Evolutionary conservation across 2,797 vertebrate genomes (phyloP).

Genomic region (Lacerta bilineata): DNA sequence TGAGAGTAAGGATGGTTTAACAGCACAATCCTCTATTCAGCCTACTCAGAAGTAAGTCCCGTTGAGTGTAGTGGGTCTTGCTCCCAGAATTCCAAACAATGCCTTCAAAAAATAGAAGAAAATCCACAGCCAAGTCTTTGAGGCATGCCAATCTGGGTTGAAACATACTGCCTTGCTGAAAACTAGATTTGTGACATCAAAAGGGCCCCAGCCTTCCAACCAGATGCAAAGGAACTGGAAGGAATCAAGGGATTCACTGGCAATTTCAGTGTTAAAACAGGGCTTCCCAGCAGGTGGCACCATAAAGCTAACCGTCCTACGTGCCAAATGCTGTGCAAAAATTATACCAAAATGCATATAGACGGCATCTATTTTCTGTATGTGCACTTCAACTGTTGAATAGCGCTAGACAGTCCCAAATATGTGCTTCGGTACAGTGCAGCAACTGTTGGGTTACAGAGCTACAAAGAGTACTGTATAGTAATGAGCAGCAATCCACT

Average conservation of each 20-base stretch:
- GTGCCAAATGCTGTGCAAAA: neutral
- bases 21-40: too few relatives aligned
- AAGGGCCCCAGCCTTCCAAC: neutral
- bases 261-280: conserved; percentile 21
- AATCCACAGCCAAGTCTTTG: neutral
- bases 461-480: neutral
- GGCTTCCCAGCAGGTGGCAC: conserved; percentile 34
- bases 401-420: conserved; percentile 8
- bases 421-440: neutral
- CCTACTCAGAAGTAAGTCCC: too few relatives aligned
- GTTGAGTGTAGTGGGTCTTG: too few relatives aligned
- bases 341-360: neutral
- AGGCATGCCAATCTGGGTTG: neutral
- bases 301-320: conserved; percentile 17
- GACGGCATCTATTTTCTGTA: neutral
- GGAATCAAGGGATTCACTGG: conserved; percentile 11
- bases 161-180: neutral
- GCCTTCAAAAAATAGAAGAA: neutral
- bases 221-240: conserved; percentile 7
- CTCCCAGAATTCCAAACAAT: too few relatives aligned
- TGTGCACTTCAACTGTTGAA: neutral
- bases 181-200: neutral
- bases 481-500: neutral
- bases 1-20: too few relatives aligned
- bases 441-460: neutral